These are phyloP conservation scores for Microhierax caerulescens DNA, from an alignment of 2,797 vertebrate genomes.

Conservation along the genomic window DNA sequence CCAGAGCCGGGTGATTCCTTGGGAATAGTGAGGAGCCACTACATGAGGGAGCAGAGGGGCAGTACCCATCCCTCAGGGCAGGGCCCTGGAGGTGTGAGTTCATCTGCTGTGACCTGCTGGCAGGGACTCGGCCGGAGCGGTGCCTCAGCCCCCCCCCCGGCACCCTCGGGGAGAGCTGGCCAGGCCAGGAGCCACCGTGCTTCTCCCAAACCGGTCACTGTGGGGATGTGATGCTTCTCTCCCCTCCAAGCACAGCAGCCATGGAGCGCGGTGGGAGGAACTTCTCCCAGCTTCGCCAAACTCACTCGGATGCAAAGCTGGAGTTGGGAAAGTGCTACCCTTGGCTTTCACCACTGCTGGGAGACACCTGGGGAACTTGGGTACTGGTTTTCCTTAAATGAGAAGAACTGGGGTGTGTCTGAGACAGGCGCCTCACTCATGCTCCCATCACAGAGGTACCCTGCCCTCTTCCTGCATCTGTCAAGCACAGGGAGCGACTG, in stretches of 20 bases:
- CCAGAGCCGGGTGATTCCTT: neutral
- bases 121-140: rapidly evolving
- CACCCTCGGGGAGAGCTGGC: neutral
- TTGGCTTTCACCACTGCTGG: neutral
- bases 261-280: neutral
- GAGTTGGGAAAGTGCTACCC: neutral
- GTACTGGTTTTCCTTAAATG: neutral
- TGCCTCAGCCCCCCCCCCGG: neutral
- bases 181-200: neutral
- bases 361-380: neutral
- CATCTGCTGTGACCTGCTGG: neutral
- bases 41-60: neutral
- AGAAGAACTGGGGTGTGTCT: neutral
- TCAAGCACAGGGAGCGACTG: neutral
- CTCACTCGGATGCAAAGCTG: neutral
- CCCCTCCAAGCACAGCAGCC: neutral
- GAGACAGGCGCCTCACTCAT: neutral
- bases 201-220: neutral
- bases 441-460: neutral
- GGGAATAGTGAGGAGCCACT: neutral
- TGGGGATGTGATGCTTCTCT: neutral
- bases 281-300: neutral
- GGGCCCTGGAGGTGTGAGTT: neutral
- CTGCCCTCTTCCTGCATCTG: neutral
- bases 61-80: neutral